These are phyloP conservation scores for Lates calcarifer DNA, from an alignment of 2,113 vertebrate species.

Conservation along the genomic window DNA sequence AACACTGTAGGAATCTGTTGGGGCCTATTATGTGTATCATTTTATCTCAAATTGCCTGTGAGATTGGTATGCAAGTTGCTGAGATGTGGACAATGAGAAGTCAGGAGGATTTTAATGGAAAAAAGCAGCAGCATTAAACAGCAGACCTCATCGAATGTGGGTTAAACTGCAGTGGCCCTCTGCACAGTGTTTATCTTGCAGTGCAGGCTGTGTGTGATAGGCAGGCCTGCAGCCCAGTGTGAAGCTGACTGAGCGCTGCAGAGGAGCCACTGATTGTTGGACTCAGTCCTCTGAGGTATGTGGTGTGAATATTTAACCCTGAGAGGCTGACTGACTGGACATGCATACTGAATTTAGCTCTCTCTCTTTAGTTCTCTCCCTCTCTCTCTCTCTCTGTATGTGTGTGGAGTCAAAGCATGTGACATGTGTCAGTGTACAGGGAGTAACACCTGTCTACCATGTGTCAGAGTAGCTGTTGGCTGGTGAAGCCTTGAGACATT, in stretches of 20 bases:
- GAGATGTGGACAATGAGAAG: neutral
- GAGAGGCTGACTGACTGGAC: constrained; percentile 7
- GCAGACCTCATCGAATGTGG: neutral
- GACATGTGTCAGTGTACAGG: neutral
- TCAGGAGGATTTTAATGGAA: neutral
- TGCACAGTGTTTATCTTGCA: constrained; percentile 10
- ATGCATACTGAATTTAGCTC: constrained; percentile 14
- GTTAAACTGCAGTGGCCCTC: neutral
- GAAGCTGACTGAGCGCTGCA: neutral
- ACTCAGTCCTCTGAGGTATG: constrained; percentile 3
- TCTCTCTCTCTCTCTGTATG: no score
- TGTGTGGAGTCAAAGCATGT: constrained; percentile 1
- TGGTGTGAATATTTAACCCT: constrained; percentile 26
- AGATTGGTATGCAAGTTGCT: neutral
- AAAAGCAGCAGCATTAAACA: neutral
- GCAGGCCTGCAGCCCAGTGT: neutral
- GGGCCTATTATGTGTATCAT: neutral
- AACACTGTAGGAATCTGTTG: neutral
- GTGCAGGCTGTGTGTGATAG: neutral
- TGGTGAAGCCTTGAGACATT: neutral
- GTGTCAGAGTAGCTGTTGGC: neutral
- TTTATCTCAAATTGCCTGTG: neutral
- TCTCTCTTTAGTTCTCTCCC: neutral
- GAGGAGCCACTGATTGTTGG: constrained; percentile 1
- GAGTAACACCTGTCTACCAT: constrained; percentile 14